Evolutionary conservation across 2,113 vertebrate species (phyloP).

Genomic region (Elephantulus edwardii): DNA sequence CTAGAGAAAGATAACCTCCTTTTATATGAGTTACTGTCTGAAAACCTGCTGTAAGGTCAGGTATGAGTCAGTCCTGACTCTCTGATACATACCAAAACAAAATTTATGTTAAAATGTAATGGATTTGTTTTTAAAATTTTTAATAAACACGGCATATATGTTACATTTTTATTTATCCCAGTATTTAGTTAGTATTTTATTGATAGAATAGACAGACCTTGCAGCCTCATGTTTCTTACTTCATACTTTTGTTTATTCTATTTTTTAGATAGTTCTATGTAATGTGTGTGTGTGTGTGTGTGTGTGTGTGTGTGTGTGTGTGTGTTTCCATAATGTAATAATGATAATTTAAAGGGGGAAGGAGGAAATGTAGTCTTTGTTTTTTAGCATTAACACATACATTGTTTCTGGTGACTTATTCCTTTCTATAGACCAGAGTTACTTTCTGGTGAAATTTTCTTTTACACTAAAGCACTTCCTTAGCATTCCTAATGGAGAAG

Average conservation of each 20-base stretch:
- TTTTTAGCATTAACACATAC: neutral
- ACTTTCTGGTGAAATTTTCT: constrained; percentile 10
- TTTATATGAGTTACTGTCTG: too few species aligned
- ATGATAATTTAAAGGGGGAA: neutral
- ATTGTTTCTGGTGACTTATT: neutral
- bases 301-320: neutral
- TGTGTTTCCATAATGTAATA: neutral
- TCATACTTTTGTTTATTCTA: neutral
- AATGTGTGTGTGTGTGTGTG: too few species aligned
- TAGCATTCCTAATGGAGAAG: neutral
- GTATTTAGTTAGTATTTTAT: neutral
- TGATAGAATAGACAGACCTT: neutral
- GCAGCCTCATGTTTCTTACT: neutral
- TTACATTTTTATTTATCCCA: constrained; percentile 12
- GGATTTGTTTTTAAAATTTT: constrained; percentile 37
- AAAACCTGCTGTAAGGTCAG: too few species aligned
- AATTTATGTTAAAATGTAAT: constrained; percentile 25
- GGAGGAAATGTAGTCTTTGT: neutral
- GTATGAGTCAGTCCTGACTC: too few species aligned
- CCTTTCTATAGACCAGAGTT: neutral
- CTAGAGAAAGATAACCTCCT: too few species aligned
- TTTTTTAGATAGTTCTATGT: too few species aligned
- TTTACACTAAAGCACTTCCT: constrained; percentile 9
- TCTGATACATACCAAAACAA: too few species aligned
- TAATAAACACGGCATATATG: constrained; percentile 6